Evolutionary conservation across 2,113 vertebrate species (phyloP).

Genomic region (Leptosomus discolor): DNA sequence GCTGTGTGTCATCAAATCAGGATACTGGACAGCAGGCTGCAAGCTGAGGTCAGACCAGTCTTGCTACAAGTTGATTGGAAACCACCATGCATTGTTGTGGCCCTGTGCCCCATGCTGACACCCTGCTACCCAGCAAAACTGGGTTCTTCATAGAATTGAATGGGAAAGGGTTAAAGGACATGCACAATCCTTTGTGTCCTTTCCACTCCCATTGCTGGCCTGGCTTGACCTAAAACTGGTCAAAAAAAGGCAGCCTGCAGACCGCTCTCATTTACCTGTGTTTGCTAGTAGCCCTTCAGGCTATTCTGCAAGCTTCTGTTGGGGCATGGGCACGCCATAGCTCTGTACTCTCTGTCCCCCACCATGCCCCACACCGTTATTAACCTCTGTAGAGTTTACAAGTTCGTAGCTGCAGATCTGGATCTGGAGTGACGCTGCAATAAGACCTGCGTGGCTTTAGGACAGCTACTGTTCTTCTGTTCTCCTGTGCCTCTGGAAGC

Average conservation of each 20-base stretch:
- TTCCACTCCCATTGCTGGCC: not conserved
- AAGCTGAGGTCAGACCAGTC: not conserved
- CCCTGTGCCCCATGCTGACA: not conserved
- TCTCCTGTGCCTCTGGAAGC: not conserved
- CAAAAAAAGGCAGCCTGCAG: not conserved
- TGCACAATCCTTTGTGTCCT: not conserved
- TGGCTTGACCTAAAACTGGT: not conserved
- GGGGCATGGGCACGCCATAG: not conserved
- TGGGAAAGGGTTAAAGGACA: not conserved
- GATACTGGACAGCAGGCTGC: not conserved
- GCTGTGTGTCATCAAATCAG: not conserved
- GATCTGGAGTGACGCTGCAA: not conserved
- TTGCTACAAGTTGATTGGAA: not conserved
- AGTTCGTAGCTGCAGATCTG: not conserved
- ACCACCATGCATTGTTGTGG: not conserved
- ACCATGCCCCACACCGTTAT: not conserved
- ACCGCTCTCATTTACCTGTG: not conserved
- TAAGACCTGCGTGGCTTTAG: not conserved
- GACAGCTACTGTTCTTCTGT: not conserved
- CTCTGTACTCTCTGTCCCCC: not conserved
- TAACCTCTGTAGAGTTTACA: not conserved
- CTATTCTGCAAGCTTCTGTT: not conserved
- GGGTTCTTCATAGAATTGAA: not conserved
- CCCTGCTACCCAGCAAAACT: not conserved
- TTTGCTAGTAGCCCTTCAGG: not conserved